Base-by-base conservation (phyloP, 2,113 vertebrate species). In the Genyomyrus donnyi region DNA sequence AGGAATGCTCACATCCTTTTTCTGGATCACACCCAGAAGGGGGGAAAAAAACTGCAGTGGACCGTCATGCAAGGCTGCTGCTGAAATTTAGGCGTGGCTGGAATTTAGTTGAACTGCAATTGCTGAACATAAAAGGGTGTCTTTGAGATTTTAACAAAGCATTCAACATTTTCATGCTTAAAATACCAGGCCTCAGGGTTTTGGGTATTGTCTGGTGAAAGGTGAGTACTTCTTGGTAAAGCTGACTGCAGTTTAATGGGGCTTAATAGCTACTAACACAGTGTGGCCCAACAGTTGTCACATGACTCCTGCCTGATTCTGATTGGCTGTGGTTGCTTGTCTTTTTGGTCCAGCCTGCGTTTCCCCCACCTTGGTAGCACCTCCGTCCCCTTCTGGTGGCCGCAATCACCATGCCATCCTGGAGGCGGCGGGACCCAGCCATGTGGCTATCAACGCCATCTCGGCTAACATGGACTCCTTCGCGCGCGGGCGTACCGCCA, bases 381-480 rank as follows among this genome's bases (percentile, higher is more conserved):
- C 95, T 93, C 96, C 96, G 94, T 98, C 98, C 94, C 97, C 97
- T 7, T 95, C 94, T 88, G 96, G 95, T 92, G 95, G 95, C 90
- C 96, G 96, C 90, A 98, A 98, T 93, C 96, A 99, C 93, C 95
- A 98, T 97, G 98, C 98, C 92, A 96, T 98, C 95, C 96, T 97
- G 95, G 98, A 99, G 91, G 97, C 97, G 70, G 97, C 98, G 5
- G 98, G 98, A 95, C 98, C 98, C 93, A 99, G 98, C 95, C 97
- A 97, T 92, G 97, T 99, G 96, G 98, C 98, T 58, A 98, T 99
- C 94, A 99, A 95, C 74, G 98, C 98, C 95, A 99, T 99, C 95
- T 99, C 98, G 11, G 98, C 98, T 93, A 99, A 99, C 96, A 99
- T 99, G 98, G 98, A 99, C 94, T 99, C 98, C 10, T 98, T 98